Conservation (phyloP, 2,888 invertebrate species). For the Trissolcus brochymenae region DNA sequence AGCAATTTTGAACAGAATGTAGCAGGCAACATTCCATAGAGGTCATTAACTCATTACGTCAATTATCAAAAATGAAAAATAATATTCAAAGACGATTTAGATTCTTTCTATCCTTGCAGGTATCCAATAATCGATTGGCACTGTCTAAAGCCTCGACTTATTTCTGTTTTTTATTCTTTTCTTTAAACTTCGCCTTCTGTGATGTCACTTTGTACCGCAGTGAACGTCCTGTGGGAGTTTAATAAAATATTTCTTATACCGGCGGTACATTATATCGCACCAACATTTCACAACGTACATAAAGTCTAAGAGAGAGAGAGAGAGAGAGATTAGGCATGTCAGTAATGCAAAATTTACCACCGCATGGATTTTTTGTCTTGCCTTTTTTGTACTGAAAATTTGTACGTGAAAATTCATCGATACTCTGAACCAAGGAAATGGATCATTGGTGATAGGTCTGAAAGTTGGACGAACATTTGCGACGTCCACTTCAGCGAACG, state of each 20-base stretch:
- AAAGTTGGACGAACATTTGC: conserved; percentile 57
- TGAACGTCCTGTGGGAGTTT: conserved; percentile 68
- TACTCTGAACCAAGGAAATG: not conserved
- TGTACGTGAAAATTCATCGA: not conserved
- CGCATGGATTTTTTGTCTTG: conserved; percentile 28
- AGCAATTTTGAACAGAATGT: not conserved
- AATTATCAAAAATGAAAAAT: no score
- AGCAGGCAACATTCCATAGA: no score
- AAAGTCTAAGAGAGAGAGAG: conserved; percentile 24
- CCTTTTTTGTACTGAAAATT: not conserved
- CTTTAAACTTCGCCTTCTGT: conserved; percentile 44
- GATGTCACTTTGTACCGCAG: conserved; percentile 58
- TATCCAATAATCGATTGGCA: conserved; percentile 72
- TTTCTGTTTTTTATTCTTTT: conserved; percentile 57
- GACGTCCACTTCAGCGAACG: conserved; percentile 41
- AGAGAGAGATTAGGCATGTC: conserved; percentile 55
- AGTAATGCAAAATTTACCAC: conserved; percentile 48
- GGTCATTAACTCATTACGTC: no score
- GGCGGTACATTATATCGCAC: conserved; percentile 68
- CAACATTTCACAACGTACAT: conserved; percentile 48
- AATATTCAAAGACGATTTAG: no score
- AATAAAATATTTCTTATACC: conserved; percentile 75
- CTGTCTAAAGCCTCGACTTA: conserved; percentile 58
- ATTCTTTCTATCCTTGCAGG: conserved; percentile 8
- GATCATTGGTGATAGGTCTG: not conserved